phyloP scores from a whole-genome alignment of 2,797 vertebrate species.

The Botia kubotai region DNA sequence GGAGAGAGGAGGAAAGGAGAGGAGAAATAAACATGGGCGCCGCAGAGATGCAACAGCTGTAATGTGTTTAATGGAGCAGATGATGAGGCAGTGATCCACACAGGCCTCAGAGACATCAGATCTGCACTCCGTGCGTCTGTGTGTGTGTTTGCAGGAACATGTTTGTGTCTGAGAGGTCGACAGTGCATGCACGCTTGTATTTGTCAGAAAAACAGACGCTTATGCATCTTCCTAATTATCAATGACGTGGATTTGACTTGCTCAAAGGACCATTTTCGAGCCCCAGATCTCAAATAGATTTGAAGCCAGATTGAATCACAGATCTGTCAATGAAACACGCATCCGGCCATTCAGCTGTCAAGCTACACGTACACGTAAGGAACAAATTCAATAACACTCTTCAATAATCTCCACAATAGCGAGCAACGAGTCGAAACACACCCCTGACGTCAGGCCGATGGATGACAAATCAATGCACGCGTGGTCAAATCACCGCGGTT shows the following conservation, averaged over 20 bases:
- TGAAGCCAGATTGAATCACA: constrained; percentile 22
- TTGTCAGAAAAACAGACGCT: constrained; percentile 10
- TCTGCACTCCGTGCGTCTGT: neutral
- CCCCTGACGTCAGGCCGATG: constrained; percentile 8
- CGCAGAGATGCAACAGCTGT: constrained; percentile 18
- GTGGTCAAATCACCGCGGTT: constrained; percentile 2
- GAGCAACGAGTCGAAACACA: neutral
- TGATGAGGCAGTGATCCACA: constrained; percentile 40
- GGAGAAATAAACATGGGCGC: constrained; percentile 5
- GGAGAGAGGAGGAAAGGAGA: neutral
- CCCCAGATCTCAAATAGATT: constrained; percentile 26
- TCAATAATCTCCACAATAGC: neutral
- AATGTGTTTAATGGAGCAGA: constrained; percentile 45
- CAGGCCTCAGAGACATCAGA: constrained; percentile 21
- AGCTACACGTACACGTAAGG: neutral
- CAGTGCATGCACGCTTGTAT: constrained; percentile 19
- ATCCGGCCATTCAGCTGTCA: neutral
- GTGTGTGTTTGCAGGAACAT: constrained; percentile 9
- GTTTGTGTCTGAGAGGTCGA: constrained; percentile 12
- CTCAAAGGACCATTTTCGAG: constrained; percentile 6
- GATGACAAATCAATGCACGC: constrained; percentile 37
- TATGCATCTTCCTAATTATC: neutral
- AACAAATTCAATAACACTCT: constrained; percentile 16
- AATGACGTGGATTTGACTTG: neutral
- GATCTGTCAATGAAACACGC: neutral